Base-by-base conservation (phyloP, 2,797 vertebrate genomes). In the Malacoraja senta region DNA sequence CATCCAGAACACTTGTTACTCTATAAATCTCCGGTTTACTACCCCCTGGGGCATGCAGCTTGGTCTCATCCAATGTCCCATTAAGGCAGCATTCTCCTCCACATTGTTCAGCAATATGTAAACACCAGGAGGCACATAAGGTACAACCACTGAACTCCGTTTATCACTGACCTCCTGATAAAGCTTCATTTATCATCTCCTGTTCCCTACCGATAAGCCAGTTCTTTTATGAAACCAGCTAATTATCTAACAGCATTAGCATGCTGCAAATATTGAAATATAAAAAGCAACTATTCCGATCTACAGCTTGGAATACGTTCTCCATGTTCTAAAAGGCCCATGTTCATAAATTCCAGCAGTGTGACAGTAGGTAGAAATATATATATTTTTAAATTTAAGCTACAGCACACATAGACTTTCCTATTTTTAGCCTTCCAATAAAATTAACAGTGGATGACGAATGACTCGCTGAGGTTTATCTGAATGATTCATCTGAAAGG, bases 61-160 rank as follows among this genome's bases (percentile, higher is more conserved):
- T 72, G 35, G 38, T 53, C 3, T 29, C 71, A 53, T 26, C 26
- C n/a, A 68, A 8, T 74, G 68, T 74, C 53, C 29, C 26, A 53
- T 72, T 74, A 53, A 17, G 29, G 71, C 38, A 53, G 38, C 8
- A 74, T 24, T 92, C 90, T 44, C 26, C 71, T 92, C 90, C 72
- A 92, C 29, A 38, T 76, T 76, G 90, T 21, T 92, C 44, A 92
- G 44, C 72, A 92, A 92, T 92, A 92, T 76, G 44, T 65, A 65
- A 88, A 68, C 84, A 88, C 84, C 84, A 88, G 84, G 61, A 88
- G 32, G 61, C 84, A 63, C 61, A 88, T n/a, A 88, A 68, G 84
- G n/a, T 32, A 88, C n/a, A 65, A 17, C 63, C 17, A 8, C n/a
- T 35, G 61, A 88, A 35, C n/a, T 88, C 61, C 63, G 63, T 68